These are phyloP conservation scores for Chelmon rostratus DNA, from an alignment of 2,797 vertebrate genomes.

Conservation along the genomic window DNA sequence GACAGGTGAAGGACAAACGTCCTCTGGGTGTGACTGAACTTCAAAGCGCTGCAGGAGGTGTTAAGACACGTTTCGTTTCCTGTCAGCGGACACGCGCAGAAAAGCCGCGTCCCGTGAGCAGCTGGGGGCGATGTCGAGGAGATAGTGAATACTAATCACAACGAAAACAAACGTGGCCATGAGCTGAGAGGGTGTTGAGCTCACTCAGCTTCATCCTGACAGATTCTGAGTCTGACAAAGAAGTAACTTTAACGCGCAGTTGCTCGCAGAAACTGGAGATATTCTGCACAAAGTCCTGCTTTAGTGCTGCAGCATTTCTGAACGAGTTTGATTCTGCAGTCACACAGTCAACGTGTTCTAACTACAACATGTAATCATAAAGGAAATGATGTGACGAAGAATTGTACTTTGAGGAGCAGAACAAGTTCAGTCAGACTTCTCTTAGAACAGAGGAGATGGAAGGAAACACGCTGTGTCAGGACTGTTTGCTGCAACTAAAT, in stretches of 20 bases:
- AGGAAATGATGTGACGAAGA: not conserved
- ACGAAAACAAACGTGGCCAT: slow-evolving; percentile 20
- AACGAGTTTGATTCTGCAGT: no score
- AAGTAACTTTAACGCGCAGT: no score
- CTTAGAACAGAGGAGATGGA: not conserved
- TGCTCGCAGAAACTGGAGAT: not conserved
- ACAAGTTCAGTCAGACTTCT: not conserved
- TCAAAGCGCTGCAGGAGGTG: slow-evolving; percentile 39
- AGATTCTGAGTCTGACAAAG: not conserved
- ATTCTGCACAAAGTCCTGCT: rapidly evolving
- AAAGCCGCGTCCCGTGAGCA: no score
- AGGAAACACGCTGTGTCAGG: not conserved
- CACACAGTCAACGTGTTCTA: no score
- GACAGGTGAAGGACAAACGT: slow-evolving; percentile 16
- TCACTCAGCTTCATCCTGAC: not conserved
- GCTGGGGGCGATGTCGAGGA: not conserved
- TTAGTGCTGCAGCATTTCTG: no score
- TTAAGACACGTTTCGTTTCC: slow-evolving; percentile 42
- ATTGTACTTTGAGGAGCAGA: not conserved
- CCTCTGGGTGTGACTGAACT: not conserved
- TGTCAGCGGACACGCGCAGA: slow-evolving; percentile 52
- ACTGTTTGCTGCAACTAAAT: not conserved
- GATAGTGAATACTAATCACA: slow-evolving; percentile 11
- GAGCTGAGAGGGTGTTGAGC: not conserved
- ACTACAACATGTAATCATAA: not conserved